Evolutionary conservation across 2,797 vertebrate species (phyloP).

Genomic region (Sarcoramphus papa): DNA sequence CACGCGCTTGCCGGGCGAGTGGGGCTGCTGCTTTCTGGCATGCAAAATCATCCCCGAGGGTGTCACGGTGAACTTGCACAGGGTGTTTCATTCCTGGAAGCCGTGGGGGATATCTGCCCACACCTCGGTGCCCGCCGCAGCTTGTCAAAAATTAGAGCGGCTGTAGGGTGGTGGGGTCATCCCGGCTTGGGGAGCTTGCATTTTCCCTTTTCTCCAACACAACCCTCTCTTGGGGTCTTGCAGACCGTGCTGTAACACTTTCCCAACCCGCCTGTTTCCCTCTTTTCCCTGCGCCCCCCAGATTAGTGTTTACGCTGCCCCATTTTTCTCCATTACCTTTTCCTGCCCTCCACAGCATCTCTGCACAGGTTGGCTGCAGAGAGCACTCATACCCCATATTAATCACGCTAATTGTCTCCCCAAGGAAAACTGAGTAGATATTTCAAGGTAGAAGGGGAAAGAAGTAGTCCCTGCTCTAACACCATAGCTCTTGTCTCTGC

Average conservation of each 20-base stretch:
- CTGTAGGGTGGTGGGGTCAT: not conserved
- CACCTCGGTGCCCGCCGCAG: rapidly evolving
- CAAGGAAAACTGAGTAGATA: not conserved
- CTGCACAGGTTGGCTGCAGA: not conserved
- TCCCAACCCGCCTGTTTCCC: not conserved
- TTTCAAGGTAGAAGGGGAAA: not conserved
- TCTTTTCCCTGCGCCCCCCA: not conserved
- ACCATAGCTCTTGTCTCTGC: not conserved
- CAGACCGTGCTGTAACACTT: not conserved
- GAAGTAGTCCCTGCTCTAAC: not conserved
- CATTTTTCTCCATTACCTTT: not conserved
- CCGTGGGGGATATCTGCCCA: not conserved
- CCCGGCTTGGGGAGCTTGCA: not conserved
- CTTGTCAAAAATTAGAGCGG: not conserved
- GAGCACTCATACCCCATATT: rapidly evolving
- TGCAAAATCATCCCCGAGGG: not conserved
- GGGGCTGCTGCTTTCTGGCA: not conserved
- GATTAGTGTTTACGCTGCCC: not conserved
- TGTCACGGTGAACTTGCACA: not conserved
- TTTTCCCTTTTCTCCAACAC: not conserved
- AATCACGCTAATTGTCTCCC: not conserved
- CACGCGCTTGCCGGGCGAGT: not conserved
- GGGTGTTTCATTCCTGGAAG: not conserved
- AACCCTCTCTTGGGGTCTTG: not conserved
- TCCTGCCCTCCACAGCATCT: not conserved